Base-by-base conservation (phyloP, 2,113 vertebrate species). In the Bufo bufo region DNA sequence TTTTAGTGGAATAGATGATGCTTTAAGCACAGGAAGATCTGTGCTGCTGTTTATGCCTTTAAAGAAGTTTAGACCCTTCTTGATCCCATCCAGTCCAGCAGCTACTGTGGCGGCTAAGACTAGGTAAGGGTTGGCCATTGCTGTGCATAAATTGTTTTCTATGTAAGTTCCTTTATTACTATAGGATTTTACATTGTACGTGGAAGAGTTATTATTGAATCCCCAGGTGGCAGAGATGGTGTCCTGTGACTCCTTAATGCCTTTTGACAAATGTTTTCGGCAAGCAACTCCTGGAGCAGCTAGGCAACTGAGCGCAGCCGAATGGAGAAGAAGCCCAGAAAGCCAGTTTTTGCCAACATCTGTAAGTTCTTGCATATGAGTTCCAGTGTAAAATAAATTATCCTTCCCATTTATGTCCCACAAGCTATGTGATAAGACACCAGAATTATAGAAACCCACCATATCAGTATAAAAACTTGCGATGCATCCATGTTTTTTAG, bases 131-230 rank as follows among this genome's bases (percentile, higher is more conserved):
- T 99, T 98, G 74, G 97, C 97, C 86, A 96, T 94, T 1, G 97
- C 97, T 1, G 97, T 98, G 89, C 96, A 96, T 52, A 99, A 92
- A 90, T 95, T 97, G 91, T 98, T 98, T 91, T 98, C 97, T 54
- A 99, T 95, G 56, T 92, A 92, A 17, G 93, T 92, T 82, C 97
- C 96, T 87, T 94, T 95, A 17, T 95, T 96, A 0, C 96, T 95
- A 0, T 99, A 96, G 45, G 93, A 94, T 89, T 98, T 98, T 87
- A 98, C 89, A 72, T 98, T 98, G 84, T 98, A 98, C 85, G 95
- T 94, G 61, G 95, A 96, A 91, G 95, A 97, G 92, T 97, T 99
- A 66, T 99, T 96, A 0, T 98, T 98, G 90, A 93, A 96, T 5
- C 96, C 97, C 85, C 95, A 98, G 0, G 96, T 97, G 54, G 95